Evolutionary conservation across 2,888 invertebrate species (phyloP).

Genomic region (Hymenopus coronatus): DNA sequence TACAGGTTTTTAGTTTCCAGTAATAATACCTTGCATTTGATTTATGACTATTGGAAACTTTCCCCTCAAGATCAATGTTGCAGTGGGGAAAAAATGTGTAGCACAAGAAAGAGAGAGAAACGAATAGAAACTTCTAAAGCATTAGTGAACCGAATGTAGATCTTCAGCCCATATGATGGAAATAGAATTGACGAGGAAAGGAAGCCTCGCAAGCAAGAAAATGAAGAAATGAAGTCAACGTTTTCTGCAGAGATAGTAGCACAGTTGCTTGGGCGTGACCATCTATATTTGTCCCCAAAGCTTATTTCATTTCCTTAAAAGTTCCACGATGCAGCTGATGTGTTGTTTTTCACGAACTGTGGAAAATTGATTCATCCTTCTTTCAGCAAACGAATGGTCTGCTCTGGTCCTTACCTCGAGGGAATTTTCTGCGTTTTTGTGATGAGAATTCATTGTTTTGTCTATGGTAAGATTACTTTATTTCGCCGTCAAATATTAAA

Average conservation of each 20-base stretch:
- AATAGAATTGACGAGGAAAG: neutral
- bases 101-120: neutral
- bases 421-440: neutral
- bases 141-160: neutral
- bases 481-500: too few relatives aligned
- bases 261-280: neutral
- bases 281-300: neutral
- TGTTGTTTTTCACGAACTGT: neutral
- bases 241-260: neutral
- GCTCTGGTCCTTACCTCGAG: neutral
- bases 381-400: neutral
- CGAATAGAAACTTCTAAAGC: neutral
- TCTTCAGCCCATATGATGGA: neutral
- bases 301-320: constrained; percentile 31
- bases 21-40: neutral
- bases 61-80: neutral
- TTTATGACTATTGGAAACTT: neutral
- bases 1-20: neutral
- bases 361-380: neutral
- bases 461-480: too few relatives aligned
- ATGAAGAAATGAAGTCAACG: neutral
- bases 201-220: neutral
- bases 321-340: constrained; percentile 19
- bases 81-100: neutral
- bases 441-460: neutral